Evolutionary conservation across 2,797 vertebrate genomes (phyloP), one percentile per base, ranked within the genome.

Genomic region (Podarcis lilfordi): DNA sequence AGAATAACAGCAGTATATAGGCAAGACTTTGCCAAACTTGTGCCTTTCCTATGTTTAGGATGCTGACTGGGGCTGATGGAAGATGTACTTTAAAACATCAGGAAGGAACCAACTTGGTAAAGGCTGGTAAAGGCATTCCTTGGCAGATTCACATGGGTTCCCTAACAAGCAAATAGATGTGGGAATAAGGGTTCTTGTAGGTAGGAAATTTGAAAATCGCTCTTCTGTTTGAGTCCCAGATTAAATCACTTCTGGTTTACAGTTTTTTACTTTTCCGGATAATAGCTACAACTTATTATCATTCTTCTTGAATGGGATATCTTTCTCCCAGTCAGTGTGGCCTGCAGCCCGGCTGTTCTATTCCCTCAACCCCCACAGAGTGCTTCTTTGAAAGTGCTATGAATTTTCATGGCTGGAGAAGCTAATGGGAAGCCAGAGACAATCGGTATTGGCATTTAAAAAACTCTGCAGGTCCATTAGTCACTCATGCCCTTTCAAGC

Each of bases 381-480:
- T n/a, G 8, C 45, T n/a, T 66, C 21, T 32, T 84, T 32, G 55
- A 50, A 64, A 87, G 40, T 69, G 1, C 76, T 76, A 32, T 84
- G 85, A 84, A 84, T 90, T 64, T 90, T 84, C 85, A 86, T 90
- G 81, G 89, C 85, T 84, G 85, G 86, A 40, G 55, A 90, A 87
- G 55, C 89, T 83, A 90, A 90, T 74, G 75, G 66, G 85, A 83
- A 66, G 75, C 85, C 40, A 75, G 84, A 87, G 59, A 75, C 81
- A 4, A 84, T 80, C 75, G 6, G 82, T 55, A 68, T 68, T 81
- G 82, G 86, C 89, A 80, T 90, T 90, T 90, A 19, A 75, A 87
- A 85, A 87, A 76, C 82, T 87, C 76, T 61, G 69, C 76, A 66
- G 89, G 59, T 90, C 86, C 82, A 90, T 90, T 90, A 90, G 76